Conservation (phyloP, 2,888 invertebrate genomes). For the Leptinotarsa tumamoca region DNA sequence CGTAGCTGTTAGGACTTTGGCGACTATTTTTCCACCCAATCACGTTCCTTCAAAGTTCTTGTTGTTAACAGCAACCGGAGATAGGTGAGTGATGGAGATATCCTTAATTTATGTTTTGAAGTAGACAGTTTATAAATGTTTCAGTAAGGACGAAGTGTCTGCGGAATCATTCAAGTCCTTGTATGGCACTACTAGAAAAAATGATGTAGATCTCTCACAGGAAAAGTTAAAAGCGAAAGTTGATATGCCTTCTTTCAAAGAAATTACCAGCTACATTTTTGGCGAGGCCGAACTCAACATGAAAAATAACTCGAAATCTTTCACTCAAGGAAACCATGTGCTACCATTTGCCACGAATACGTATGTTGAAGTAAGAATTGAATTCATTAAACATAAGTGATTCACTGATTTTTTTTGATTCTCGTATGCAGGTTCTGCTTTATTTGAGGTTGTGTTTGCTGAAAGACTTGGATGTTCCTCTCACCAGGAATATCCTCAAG, state of each 20-base stretch:
- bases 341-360: slow-evolving; percentile 79
- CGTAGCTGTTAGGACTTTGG: slow-evolving; percentile 85
- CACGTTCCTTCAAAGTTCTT: slow-evolving; percentile 87
- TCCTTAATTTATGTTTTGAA: background rate
- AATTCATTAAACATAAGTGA: background rate
- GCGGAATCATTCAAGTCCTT: slow-evolving; percentile 80
- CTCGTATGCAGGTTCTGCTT: slow-evolving; percentile 73
- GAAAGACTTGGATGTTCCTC: slow-evolving; percentile 72
- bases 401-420: background rate
- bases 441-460: slow-evolving; percentile 86
- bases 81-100: slow-evolving; percentile 71
- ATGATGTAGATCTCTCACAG: slow-evolving; percentile 66
- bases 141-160: slow-evolving; percentile 81
- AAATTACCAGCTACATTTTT: slow-evolving; percentile 79
- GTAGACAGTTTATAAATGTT: slow-evolving; percentile 44
- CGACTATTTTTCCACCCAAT: slow-evolving; percentile 83
- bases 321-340: slow-evolving; percentile 75
- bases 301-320: slow-evolving; percentile 71
- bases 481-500: slow-evolving; percentile 68
- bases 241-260: slow-evolving; percentile 78
- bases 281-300: slow-evolving; percentile 75
- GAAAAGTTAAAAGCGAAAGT: slow-evolving; percentile 60
- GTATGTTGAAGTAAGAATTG: slow-evolving; percentile 76
- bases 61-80: slow-evolving; percentile 85
- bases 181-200: slow-evolving; percentile 76